Evolutionary conservation across 2,888 invertebrate species (phyloP), one percentile per base, ranked within the genome.

Genomic region (Acanthoscelides obtectus): DNA sequence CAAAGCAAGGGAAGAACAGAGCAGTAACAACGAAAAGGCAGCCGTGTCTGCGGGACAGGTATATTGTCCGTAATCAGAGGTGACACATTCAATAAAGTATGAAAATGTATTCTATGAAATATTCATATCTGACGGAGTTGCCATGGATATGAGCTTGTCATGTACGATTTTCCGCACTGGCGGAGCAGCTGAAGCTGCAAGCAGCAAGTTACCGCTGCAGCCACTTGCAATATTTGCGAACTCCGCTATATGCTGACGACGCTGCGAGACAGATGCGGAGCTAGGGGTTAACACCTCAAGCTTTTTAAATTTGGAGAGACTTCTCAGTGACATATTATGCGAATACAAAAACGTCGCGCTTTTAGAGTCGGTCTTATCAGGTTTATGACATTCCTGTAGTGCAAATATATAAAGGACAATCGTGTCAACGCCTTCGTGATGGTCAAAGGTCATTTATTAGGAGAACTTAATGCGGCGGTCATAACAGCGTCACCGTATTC

Each of bases 61-160:
- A 84, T 84, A 84, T 85, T 85, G 85, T 85, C 84, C 83, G 83
- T 86, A 86, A 86, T 85, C 85, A 84, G 82, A 85, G 84, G 85
- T 85, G 86, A 86, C 86, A 85, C 83, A 84, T 85, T 85, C 86
- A 86, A 86, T 86, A 86, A 86, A 86, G 85, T 86, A 86, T 86
- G 86, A 86, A 86, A 86, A 86, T 85, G 85, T 85, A 84, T 84
- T 85, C 85, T 83, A 86, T 86, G 86, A 86, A 86, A 86, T 86
- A 86, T 86, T 86, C 85, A 86, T 86, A 85, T 84, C 85, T 83
- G 82, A 82, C 82, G 81, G 80, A 82, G 83, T 84, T 84, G 84
- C 84, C 82, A 84, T 84, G 84, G 84, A 84, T 85, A 84, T 84
- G 83, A 83, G 81, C 80, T 79, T 83, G 84, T 84, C 85, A 84